These are phyloP conservation scores for Drosophila ustulata DNA, from an alignment of 2,888 invertebrate species.

Conservation along the genomic window DNA sequence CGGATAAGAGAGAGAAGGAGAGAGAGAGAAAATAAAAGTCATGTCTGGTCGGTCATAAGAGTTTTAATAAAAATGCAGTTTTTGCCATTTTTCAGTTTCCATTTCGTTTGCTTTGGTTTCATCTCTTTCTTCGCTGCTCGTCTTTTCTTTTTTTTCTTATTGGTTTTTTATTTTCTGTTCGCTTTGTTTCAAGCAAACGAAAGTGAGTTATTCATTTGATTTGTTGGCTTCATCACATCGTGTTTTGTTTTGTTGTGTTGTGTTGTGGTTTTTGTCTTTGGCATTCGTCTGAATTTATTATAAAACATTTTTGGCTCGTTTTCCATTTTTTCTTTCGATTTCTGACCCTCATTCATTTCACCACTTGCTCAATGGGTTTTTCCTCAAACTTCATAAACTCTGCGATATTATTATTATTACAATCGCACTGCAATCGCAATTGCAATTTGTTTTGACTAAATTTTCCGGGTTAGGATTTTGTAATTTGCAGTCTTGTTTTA, in stretches of 20 bases:
- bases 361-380: slow-evolving; percentile 45
- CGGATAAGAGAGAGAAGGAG: slow-evolving; percentile 2
- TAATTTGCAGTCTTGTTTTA: slow-evolving; percentile 25
- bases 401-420: slow-evolving; percentile 6
- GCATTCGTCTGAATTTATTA: slow-evolving; percentile 29
- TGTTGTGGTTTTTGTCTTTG: slow-evolving; percentile 27
- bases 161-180: slow-evolving; percentile 18
- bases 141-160: neutral
- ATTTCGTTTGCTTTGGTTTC: slow-evolving; percentile 31
- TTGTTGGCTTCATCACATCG: slow-evolving; percentile 25
- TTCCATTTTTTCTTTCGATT: slow-evolving; percentile 30
- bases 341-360: slow-evolving; percentile 60
- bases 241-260: neutral
- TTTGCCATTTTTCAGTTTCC: slow-evolving; percentile 42
- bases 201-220: slow-evolving; percentile 52
- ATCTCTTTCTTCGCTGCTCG: slow-evolving; percentile 26
- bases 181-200: slow-evolving; percentile 45
- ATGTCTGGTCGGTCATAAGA: slow-evolving; percentile 23
- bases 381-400: slow-evolving; percentile 24
- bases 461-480: slow-evolving; percentile 53
- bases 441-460: slow-evolving; percentile 23
- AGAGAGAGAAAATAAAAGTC: slow-evolving; percentile 32
- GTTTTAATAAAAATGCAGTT: slow-evolving; percentile 50
- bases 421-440: slow-evolving; percentile 15
- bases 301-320: slow-evolving; percentile 31